A percentile compares a stretch with the other conserved stretches of the same genome.
phyloP scores from a whole-genome alignment of 2,888 invertebrate genomes.

The Ormyrus pomaceus region DNA sequence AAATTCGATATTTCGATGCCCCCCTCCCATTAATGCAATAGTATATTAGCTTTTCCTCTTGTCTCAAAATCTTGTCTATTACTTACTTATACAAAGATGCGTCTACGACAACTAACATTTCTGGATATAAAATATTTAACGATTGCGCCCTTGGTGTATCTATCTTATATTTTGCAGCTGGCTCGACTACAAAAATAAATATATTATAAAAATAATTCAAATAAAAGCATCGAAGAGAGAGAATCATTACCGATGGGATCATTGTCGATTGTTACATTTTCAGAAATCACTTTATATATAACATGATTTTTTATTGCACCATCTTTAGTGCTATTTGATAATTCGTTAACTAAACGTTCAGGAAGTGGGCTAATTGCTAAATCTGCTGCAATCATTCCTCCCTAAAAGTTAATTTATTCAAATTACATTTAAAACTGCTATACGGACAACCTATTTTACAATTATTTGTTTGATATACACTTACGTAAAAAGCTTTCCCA shows the following conservation, averaged over 20 bases:
- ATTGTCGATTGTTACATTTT: constrained; percentile 27
- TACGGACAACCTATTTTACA: not conserved
- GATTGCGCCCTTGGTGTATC: constrained; percentile 25
- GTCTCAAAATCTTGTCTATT: not conserved
- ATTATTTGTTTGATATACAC: not conserved
- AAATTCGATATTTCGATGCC: too few species aligned
- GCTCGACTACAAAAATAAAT: not conserved
- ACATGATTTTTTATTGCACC: constrained; percentile 44
- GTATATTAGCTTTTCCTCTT: too few species aligned
- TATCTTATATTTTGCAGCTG: constrained; percentile 5
- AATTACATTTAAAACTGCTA: not conserved
- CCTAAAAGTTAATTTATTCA: constrained; percentile 27
- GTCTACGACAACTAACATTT: constrained; percentile 49
- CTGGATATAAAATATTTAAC: constrained; percentile 41
- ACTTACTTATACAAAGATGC: constrained; percentile 49
- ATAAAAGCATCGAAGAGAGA: not conserved
- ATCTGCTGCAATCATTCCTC: constrained; percentile 43
- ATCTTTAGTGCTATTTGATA: constrained; percentile 28
- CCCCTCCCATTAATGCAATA: too few species aligned
- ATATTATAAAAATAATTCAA: not conserved
- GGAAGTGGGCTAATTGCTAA: constrained; percentile 54
- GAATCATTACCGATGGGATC: constrained; percentile 4
- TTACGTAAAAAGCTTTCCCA: constrained; percentile 38
- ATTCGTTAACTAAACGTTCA: constrained; percentile 34
- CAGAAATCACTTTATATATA: constrained; percentile 39